phyloP scores from a whole-genome alignment of 1,140 invertebrate genomes.

The Drosophila oshimai region DNA sequence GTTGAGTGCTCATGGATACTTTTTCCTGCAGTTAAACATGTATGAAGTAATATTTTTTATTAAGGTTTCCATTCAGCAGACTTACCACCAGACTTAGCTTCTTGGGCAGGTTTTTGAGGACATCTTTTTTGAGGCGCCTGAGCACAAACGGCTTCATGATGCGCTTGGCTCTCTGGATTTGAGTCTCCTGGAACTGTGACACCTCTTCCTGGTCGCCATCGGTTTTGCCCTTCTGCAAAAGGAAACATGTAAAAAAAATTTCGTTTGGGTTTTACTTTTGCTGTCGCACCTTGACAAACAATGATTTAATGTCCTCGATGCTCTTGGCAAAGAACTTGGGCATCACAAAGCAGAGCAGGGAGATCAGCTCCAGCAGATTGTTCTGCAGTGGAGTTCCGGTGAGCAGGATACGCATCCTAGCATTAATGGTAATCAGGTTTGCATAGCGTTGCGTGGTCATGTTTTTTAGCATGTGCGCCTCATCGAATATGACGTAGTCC shows the following conservation, averaged over 20 bases:
- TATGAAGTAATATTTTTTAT: background rate
- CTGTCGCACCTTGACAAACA: constrained; percentile 88
- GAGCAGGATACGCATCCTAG: constrained; percentile 90
- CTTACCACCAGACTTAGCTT: constrained; percentile 89
- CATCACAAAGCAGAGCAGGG: constrained; percentile 97
- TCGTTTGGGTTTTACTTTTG: background rate
- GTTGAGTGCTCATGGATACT: constrained; percentile 87
- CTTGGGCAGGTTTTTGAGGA: constrained; percentile 91
- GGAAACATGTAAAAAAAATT: background rate
- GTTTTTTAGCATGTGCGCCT: constrained; percentile 99
- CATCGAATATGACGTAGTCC: constrained; percentile 97
- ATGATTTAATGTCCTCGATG: constrained; percentile 92
- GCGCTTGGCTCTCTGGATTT: constrained; percentile 95
- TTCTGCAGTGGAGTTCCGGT: constrained; percentile 98
- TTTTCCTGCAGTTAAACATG: constrained; percentile 56
- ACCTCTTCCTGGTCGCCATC: constrained; percentile 84
- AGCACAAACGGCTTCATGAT: constrained; percentile 98
- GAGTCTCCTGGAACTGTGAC: constrained; percentile 92
- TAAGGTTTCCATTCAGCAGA: background rate
- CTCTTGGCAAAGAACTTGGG: constrained; percentile 95
- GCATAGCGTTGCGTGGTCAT: constrained; percentile 96
- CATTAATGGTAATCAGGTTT: constrained; percentile 94
- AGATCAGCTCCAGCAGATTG: constrained; percentile 97
- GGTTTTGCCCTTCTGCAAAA: constrained; percentile 77
- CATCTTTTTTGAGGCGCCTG: constrained; percentile 93